Conservation (phyloP, 2,888 invertebrate species). For the Cloeon dipterum region DNA sequence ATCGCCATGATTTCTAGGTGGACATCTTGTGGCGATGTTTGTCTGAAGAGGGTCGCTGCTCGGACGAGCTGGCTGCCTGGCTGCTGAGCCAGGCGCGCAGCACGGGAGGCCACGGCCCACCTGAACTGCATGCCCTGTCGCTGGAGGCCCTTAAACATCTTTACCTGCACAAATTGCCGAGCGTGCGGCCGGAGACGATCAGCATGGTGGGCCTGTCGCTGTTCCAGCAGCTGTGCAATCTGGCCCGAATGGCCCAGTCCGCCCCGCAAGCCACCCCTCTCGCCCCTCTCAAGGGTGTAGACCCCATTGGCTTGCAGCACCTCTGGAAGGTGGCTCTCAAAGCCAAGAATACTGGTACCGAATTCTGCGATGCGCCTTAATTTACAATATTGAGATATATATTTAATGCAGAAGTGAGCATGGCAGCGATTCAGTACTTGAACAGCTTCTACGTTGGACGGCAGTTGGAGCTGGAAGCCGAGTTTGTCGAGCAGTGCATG, state of each 20-base stretch:
- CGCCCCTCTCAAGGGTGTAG: conserved; percentile 20
- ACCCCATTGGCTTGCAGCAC: conserved; percentile 75
- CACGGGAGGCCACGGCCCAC: conserved; percentile 41
- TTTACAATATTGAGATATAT: conserved; percentile 2
- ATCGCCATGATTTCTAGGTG: too few species aligned
- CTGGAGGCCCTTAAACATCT: conserved; percentile 69
- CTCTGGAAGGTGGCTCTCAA: conserved; percentile 83
- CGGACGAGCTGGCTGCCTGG: conserved; percentile 87
- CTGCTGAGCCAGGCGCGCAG: conserved; percentile 75
- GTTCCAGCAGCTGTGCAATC: conserved; percentile 74
- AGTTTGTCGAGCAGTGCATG: conserved; percentile 87
- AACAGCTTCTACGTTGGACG: conserved; percentile 89
- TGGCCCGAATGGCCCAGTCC: conserved; percentile 53
- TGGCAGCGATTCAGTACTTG: conserved; percentile 84
- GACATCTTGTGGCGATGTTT: conserved; percentile 82
- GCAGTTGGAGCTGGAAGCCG: conserved; percentile 71
- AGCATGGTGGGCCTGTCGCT: conserved; percentile 78
- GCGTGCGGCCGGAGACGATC: conserved; percentile 66
- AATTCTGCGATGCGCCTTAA: conserved; percentile 5
- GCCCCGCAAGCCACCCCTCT: conserved; percentile 46
- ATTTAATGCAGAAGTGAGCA: conserved; percentile 48
- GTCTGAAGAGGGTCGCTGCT: conserved; percentile 61
- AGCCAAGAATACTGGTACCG: conserved; percentile 56
- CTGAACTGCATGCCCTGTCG: conserved; percentile 49
- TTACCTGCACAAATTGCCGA: conserved; percentile 72